Conservation (phyloP, 2,797 vertebrate species). For the Babyrousa celebensis region DNA sequence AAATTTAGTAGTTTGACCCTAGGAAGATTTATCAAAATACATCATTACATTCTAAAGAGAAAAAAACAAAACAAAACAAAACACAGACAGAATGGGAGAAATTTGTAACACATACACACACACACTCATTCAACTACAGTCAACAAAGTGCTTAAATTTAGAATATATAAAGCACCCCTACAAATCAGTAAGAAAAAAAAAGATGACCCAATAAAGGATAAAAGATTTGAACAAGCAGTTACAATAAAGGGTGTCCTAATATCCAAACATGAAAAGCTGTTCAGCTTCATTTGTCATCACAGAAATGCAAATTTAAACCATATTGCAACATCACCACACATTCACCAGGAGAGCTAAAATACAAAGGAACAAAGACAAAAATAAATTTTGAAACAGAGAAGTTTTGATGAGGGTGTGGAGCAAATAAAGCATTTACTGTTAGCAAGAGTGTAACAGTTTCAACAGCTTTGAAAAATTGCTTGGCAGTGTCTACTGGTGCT, state of each 20-base stretch:
- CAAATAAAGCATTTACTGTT: background rate
- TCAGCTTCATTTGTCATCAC: background rate
- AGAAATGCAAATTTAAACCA: background rate
- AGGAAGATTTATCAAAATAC: background rate
- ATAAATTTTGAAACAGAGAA: background rate
- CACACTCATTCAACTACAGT: background rate
- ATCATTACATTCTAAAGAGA: background rate
- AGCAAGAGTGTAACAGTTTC: background rate
- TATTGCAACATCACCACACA: background rate
- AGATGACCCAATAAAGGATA: background rate
- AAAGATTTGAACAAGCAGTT: background rate
- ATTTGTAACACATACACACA: background rate
- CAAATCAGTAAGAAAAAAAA: background rate
- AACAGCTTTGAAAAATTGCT: background rate
- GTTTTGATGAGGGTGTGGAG: background rate
- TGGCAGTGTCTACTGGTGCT: background rate
- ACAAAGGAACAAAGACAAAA: background rate
- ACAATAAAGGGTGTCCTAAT: background rate
- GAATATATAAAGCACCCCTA: background rate
- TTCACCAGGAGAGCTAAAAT: background rate
- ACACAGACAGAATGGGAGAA: background rate
- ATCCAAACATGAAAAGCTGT: background rate
- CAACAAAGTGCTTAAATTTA: background rate
- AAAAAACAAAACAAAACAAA: constrained; percentile 30
- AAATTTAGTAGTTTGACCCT: background rate